These are phyloP conservation scores for Cuniculus paca DNA, from an alignment of 2,797 vertebrate species.

Conservation along the genomic window DNA sequence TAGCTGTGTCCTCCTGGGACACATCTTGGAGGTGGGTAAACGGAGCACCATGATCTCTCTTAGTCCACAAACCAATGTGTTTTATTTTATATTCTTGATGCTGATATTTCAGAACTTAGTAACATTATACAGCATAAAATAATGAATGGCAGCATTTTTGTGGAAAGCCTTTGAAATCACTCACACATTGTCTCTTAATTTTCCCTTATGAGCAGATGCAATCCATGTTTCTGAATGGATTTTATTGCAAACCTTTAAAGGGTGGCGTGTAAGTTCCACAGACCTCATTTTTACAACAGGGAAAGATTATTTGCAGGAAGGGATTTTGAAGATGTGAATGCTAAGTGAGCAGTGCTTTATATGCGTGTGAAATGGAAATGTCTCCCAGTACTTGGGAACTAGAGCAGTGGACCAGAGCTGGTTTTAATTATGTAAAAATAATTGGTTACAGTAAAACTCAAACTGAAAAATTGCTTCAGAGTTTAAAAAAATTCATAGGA, in stretches of 20 bases:
- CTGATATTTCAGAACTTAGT: conserved; percentile 5
- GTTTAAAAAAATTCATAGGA: conserved; percentile 61
- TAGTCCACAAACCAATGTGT: not conserved
- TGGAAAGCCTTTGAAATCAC: not conserved
- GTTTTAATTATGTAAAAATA: conserved; percentile 75
- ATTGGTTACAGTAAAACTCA: conserved; percentile 61
- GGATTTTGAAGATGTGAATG: conserved; percentile 29
- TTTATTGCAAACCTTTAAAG: not conserved
- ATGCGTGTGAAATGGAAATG: conserved; percentile 16
- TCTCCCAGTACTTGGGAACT: conserved; percentile 48
- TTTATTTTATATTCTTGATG: conserved; percentile 4
- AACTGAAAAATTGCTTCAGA: conserved; percentile 66
- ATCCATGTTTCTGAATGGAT: conserved; percentile 3
- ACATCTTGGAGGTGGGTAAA: not conserved
- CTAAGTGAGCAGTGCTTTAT: not conserved
- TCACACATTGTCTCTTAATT: not conserved
- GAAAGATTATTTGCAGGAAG: conserved; percentile 48
- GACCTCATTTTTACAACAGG: conserved; percentile 60
- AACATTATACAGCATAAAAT: not conserved
- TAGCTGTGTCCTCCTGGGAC: not conserved
- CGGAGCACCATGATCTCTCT: not conserved
- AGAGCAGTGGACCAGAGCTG: conserved; percentile 42
- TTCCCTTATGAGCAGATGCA: not conserved
- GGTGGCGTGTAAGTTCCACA: not conserved
- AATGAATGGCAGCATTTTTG: not conserved